Percentiles rank a stretch among this genome's conserved stretches.
phyloP scores from a whole-genome alignment of 2,797 vertebrate species.

The Artibeus jamaicensis region DNA sequence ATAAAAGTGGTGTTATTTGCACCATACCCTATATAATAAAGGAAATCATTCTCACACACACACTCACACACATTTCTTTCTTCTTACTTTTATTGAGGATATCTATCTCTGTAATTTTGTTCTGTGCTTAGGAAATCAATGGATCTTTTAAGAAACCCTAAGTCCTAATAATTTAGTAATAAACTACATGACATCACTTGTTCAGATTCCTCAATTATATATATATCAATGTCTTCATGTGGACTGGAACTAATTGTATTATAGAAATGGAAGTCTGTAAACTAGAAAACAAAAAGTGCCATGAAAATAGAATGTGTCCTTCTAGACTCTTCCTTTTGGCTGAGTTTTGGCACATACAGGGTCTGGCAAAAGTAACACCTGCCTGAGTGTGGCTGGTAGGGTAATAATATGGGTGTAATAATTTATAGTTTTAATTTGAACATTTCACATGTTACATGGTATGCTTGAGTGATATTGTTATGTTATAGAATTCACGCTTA shows the following conservation, averaged over 20 bases:
- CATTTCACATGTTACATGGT: too few species aligned
- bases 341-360: background rate
- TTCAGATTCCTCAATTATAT: background rate
- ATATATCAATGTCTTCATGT: background rate
- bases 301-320: background rate
- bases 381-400: too few species aligned
- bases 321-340: background rate
- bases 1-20: too few species aligned
- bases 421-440: too few species aligned
- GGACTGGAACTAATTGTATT: conserved; percentile 2
- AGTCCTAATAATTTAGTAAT: conserved; percentile 74
- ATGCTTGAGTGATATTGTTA: too few species aligned
- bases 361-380: too few species aligned
- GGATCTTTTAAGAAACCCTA: conserved; percentile 71
- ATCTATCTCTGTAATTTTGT: conserved; percentile 79
- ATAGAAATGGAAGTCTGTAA: conserved; percentile 49
- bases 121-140: conserved; percentile 78
- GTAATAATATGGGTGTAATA: too few species aligned
- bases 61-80: background rate
- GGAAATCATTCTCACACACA: conserved; percentile 76
- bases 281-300: background rate
- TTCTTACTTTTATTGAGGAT: conserved; percentile 53
- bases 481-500: too few species aligned
- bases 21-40: conserved; percentile 26
- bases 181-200: conserved; percentile 63